These are phyloP conservation scores for Poeciliopsis retropinna DNA, from an alignment of 2,113 vertebrate genomes.

Conservation along the genomic window DNA sequence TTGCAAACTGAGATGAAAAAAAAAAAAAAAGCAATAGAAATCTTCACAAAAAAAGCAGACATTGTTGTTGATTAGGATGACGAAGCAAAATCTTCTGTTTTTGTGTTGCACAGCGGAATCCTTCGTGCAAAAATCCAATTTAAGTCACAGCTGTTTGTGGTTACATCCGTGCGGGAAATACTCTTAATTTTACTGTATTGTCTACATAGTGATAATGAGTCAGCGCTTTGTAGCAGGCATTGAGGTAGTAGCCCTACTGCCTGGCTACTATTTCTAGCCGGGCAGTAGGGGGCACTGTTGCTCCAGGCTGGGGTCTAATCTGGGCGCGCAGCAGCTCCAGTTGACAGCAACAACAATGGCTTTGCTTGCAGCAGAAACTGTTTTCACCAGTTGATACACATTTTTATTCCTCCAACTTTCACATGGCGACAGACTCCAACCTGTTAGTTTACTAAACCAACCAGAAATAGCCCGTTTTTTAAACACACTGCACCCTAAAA, in stretches of 20 bases:
- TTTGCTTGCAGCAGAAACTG: conserved; percentile 55
- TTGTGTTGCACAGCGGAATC: too few relatives aligned
- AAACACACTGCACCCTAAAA: not conserved
- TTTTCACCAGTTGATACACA: conserved; percentile 50
- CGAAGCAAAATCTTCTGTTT: conserved; percentile 36
- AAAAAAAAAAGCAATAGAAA: not conserved
- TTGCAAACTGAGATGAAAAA: conserved; percentile 9
- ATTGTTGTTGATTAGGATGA: conserved; percentile 33
- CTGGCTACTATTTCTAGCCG: too few relatives aligned
- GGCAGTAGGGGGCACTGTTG: conserved; percentile 80
- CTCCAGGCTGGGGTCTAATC: conserved; percentile 47
- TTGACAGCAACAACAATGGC: conserved; percentile 70
- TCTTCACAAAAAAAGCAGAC: not conserved
- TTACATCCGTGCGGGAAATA: conserved; percentile 18
- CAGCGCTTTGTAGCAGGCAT: conserved; percentile 56
- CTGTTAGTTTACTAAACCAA: conserved; percentile 43
- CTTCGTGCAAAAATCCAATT: not conserved
- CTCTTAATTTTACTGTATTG: conserved; percentile 18
- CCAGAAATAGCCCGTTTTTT: conserved; percentile 34
- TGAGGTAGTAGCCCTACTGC: too few relatives aligned
- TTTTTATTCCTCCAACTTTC: conserved; percentile 26
- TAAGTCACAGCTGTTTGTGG: not conserved
- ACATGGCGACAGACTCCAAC: conserved; percentile 31
- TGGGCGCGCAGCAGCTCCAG: conserved; percentile 39
- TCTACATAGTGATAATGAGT: conserved; percentile 57